phyloP scores from a whole-genome alignment of 2,797 vertebrate genomes.

The Chaenodraco wilsoni region DNA sequence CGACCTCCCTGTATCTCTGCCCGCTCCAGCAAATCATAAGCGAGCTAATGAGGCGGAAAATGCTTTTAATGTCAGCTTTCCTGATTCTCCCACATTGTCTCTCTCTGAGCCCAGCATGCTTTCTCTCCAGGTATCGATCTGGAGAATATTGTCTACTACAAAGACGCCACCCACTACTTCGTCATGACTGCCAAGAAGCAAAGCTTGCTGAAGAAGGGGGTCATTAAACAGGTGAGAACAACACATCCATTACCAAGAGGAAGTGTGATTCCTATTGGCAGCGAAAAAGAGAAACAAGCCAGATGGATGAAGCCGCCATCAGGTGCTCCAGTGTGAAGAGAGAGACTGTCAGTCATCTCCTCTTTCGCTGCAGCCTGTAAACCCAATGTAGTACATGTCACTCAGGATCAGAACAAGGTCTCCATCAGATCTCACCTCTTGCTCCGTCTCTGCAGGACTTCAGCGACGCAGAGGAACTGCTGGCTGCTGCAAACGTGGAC shows the following conservation, averaged over 20 bases:
- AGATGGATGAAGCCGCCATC: constrained; percentile 12
- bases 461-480: constrained; percentile 83
- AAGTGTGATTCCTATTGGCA: constrained; percentile 40
- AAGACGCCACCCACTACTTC: constrained; percentile 96
- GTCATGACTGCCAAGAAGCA: constrained; percentile 99
- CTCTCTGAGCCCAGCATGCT: constrained; percentile 15
- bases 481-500: constrained; percentile 86
- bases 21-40: neutral
- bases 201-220: constrained; percentile 90
- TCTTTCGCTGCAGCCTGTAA: constrained; percentile 10
- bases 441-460: constrained; percentile 82
- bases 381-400: constrained; percentile 15
- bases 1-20: neutral
- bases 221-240: constrained; percentile 89
- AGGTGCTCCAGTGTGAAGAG: neutral
- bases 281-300: constrained; percentile 23
- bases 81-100: constrained; percentile 14
- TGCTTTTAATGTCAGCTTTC: neutral
- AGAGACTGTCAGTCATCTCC: constrained; percentile 18
- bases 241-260: constrained; percentile 45
- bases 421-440: neutral
- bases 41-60: neutral
- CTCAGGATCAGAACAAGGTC: constrained; percentile 6
- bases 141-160: constrained; percentile 98
- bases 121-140: constrained; percentile 90